Evolutionary conservation across 2,113 vertebrate species (phyloP), one percentile per base, ranked within the genome.

Genomic region (Glaucomys volans): DNA sequence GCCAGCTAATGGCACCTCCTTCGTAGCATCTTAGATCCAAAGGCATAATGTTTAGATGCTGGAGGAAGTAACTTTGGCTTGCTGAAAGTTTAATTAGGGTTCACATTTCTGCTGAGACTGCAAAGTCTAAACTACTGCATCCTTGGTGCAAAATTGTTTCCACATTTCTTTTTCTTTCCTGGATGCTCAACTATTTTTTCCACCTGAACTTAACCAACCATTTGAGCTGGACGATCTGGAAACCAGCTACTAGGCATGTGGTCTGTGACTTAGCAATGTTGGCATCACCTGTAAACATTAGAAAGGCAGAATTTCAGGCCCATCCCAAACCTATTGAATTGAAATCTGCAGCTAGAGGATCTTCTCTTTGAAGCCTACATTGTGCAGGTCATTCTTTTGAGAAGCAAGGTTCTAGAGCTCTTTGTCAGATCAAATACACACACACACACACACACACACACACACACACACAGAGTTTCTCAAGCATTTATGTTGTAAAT

Each of bases 141-240:
- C 79, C 66, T 74, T 26, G 24, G 77, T 22, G 14, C n/a, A 57
- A 4, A 54, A 35, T 87, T 94, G 50, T 57, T 83, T 37, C 28
- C 50, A 28, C 0, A 14, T 86, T 94, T 91, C 62, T 82, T 94
- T 92, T 94, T 87, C 62, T 94, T 67, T 80, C 44, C 37, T 40
- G 16, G n/a, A 87, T 69, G 17, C 44, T 90, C 71, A 71, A 5
- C 35, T 93, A 71, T 93, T 94, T 95, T 95, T 59, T 79, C 87
- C 72, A 84, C 47, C 24, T 91, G 47, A 94, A 87, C 35, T 24
- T 74, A 30, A 90, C 40, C 32, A 82, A 4, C 50, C 28, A 13
- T 42, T 94, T 92, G 64, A 94, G 67, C 44, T 54, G 59, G 91
- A 79, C 18, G 50, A 71, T 92, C 67, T 96, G 85, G 87, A 95